A percentile compares a stretch with the other conserved stretches of the same genome.
Evolutionary conservation across 30 jellyfish, hydroid and myxozoan genomes (phyloP).

Genomic region (Hydractinia echinata): DNA sequence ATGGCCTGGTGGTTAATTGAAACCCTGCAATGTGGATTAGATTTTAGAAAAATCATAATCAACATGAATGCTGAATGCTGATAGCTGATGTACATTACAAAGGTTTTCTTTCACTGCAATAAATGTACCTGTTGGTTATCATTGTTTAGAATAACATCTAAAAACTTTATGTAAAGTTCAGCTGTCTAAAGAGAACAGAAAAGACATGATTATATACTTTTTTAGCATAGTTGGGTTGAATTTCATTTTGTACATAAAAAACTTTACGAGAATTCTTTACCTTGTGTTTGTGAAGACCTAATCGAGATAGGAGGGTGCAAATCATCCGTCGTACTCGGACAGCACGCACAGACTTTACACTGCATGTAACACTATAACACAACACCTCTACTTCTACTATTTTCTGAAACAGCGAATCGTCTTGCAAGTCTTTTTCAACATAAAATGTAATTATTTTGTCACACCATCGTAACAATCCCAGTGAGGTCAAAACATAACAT

Average conservation of each 20-base stretch:
- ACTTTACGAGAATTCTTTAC: background rate
- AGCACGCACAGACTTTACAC: conserved; percentile 2
- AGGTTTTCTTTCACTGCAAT: too few species aligned
- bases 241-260: background rate
- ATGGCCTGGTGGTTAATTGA: too few species aligned
- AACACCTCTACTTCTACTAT: background rate
- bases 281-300: background rate
- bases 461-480: conserved; percentile 7
- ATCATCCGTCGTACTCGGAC: background rate
- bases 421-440: background rate
- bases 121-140: background rate
- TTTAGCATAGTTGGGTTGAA: too few species aligned
- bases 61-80: too few species aligned
- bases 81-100: too few species aligned
- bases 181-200: background rate
- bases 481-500: too few species aligned
- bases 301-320: too few species aligned
- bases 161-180: background rate
- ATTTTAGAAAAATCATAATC: too few species aligned
- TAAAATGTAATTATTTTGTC: background rate
- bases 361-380: conserved; percentile 6
- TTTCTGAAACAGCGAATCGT: background rate
- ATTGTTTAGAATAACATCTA: background rate
- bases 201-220: background rate
- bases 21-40: too few species aligned